Percentiles rank a stretch among this genome's conserved stretches.
These are phyloP conservation scores for Lasioglossum albipes DNA, from an alignment of 1,140 invertebrate genomes.

Conservation along the genomic window DNA sequence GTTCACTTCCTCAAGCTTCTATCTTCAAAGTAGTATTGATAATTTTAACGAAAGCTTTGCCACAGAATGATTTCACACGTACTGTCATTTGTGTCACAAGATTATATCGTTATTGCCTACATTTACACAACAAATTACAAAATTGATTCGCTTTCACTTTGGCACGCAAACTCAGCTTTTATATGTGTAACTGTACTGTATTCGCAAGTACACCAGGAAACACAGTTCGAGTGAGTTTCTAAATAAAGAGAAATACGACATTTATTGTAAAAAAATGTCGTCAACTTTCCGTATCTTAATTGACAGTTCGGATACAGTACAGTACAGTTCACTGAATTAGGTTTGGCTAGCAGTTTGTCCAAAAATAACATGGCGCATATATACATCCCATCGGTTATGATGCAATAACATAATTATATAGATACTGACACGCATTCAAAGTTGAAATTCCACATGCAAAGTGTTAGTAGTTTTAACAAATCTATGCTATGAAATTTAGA, in stretches of 20 bases:
- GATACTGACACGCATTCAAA: conserved; percentile 2
- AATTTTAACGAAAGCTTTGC: background rate
- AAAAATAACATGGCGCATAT: conserved; percentile 45
- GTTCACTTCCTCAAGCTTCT: conserved; percentile 4
- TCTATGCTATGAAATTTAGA: background rate
- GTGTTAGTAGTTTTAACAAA: background rate
- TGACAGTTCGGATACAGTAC: conserved; percentile 25
- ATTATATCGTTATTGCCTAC: background rate
- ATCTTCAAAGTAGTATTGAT: background rate
- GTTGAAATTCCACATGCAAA: background rate
- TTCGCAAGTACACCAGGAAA: background rate
- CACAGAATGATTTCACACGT: background rate
- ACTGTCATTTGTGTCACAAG: background rate
- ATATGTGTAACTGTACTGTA: background rate
- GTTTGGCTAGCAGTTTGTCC: conserved; percentile 24
- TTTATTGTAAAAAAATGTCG: background rate
- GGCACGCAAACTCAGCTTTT: background rate
- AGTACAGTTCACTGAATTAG: conserved; percentile 36
- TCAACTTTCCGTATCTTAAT: background rate
- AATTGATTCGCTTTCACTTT: background rate
- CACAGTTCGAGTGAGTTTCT: background rate
- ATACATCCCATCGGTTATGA: conserved; percentile 26
- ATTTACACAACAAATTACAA: conserved; percentile 1
- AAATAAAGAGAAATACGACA: background rate
- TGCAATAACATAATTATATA: conserved; percentile 39